These are phyloP conservation scores for Cynaeus angustus DNA, from an alignment of 2,888 invertebrate species.

Conservation along the genomic window DNA sequence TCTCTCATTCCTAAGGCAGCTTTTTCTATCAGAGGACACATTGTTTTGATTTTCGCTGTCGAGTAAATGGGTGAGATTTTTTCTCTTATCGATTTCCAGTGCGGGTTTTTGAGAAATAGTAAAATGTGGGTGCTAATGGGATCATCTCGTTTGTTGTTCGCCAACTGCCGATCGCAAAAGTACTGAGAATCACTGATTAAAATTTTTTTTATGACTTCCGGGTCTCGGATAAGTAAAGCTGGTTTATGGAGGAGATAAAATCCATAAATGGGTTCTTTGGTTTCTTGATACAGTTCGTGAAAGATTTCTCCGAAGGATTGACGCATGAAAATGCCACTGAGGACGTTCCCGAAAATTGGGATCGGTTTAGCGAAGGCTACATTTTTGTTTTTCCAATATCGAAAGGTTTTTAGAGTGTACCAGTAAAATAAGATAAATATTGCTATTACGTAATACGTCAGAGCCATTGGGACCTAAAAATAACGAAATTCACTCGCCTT, in stretches of 20 bases:
- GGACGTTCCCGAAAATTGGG: constrained; percentile 25
- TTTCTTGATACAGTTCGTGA: constrained; percentile 8
- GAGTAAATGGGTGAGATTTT: constrained; percentile 63
- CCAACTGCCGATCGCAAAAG: constrained; percentile 48
- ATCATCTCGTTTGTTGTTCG: constrained; percentile 49
- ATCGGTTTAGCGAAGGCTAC: constrained; percentile 24
- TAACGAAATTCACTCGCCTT: too few relatives aligned
- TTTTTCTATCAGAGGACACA: constrained; percentile 61
- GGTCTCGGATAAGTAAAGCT: constrained; percentile 47
- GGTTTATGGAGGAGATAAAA: constrained; percentile 48
- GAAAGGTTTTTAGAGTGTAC: constrained; percentile 15
- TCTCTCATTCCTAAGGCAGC: constrained; percentile 57
- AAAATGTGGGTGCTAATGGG: constrained; percentile 49
- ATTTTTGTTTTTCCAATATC: constrained; percentile 31
- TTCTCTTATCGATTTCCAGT: constrained; percentile 52
- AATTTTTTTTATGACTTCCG: constrained; percentile 46
- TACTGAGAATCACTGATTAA: constrained; percentile 51
- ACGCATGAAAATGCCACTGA: constrained; percentile 7
- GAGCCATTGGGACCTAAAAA: too few relatives aligned
- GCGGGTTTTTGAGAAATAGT: constrained; percentile 51
- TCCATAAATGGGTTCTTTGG: constrained; percentile 35
- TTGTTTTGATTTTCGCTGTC: constrained; percentile 60
- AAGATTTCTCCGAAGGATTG: constrained; percentile 16
- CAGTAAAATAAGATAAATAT: neutral
- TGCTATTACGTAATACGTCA: neutral